phyloP scores from a whole-genome alignment of 2,797 vertebrate genomes.

The Enteromius anoplus region DNA sequence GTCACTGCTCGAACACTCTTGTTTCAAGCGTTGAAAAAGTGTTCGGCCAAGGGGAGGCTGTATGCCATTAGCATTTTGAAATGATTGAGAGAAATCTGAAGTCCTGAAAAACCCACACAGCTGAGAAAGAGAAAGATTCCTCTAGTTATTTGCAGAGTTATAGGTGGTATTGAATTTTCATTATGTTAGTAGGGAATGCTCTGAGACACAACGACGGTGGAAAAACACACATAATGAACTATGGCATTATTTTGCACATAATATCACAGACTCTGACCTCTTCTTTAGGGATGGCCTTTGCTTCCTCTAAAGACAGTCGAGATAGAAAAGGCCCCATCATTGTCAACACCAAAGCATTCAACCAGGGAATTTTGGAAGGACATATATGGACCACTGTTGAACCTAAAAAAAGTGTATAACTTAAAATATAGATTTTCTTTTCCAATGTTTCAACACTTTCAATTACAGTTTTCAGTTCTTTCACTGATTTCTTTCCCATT shows the following conservation, averaged over 20 bases:
- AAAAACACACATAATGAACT: not conserved
- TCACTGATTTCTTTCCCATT: not conserved
- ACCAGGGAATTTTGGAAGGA: constrained; percentile 62
- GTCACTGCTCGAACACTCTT: constrained; percentile 59
- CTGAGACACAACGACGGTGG: not conserved
- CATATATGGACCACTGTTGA: constrained; percentile 21
- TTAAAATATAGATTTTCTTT: not conserved
- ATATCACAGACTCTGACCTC: constrained; percentile 61
- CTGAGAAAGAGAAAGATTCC: constrained; percentile 58
- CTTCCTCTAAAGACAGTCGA: constrained; percentile 57
- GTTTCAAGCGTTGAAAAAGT: constrained; percentile 61
- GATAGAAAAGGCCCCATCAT: constrained; percentile 71
- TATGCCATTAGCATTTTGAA: constrained; percentile 49
- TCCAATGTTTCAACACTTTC: not conserved
- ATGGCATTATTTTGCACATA: not conserved
- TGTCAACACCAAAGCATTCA: constrained; percentile 54
- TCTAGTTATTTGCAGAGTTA: not conserved
- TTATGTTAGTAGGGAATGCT: not conserved
- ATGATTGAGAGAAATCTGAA: constrained; percentile 52
- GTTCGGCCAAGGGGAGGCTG: constrained; percentile 56
- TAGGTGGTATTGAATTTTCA: not conserved
- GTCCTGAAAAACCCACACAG: constrained; percentile 69
- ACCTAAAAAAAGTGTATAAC: constrained; percentile 13
- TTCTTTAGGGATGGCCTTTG: constrained; percentile 60
- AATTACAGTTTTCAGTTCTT: not conserved